Base-by-base conservation (phyloP, 2,113 vertebrate genomes). In the Numida meleagris region DNA sequence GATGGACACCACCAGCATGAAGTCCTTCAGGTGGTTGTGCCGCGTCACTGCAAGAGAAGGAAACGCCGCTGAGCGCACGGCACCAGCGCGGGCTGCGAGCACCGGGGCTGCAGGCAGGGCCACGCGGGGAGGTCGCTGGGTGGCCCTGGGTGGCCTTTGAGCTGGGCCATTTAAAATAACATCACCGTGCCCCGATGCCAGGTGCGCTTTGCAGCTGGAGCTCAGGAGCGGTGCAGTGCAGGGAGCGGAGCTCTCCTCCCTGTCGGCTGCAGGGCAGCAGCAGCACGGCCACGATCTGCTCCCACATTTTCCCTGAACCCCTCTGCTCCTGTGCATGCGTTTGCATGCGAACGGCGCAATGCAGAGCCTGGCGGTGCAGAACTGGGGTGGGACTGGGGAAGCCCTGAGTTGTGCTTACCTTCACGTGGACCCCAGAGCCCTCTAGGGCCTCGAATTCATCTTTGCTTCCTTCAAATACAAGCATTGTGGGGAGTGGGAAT, bases 1-100 rank as follows among this genome's bases (percentile, higher is more conserved):
- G 4, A 99, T 99, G 78, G 99, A 99, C 33, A 99, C 99, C 45
- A 99, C 99, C 97, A 99, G 97, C 99, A 99, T 99, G 98, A 99
- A 99, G 97, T 99, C 99, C 97, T 99, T 99, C 89, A 99, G 96
- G 97, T 99, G 99, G 97, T 99, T 99, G 75, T 99, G 99, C 5
- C 99, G 98, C 8, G 99, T 99, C 98, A 99, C 99, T 99, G 96
- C 12, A 65, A 72, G 80, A 50, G 48, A 78, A 61, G 48, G 62
- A 29, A 29, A 29, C 14, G 51, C 51, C 29, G 51, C 51, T 53
- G 51, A 29, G 51, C 14, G 51, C 48, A 50, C 48, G 8, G 48
- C 12, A n/a, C n/a, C n/a, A n/a, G n/a, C n/a, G n/a, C n/a, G n/a
- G n/a, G n/a, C n/a, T n/a, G n/a, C n/a, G n/a, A n/a, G n/a, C n/a